Conservation (phyloP, 2,888 invertebrate species). For the Geophilus truncorum region DNA sequence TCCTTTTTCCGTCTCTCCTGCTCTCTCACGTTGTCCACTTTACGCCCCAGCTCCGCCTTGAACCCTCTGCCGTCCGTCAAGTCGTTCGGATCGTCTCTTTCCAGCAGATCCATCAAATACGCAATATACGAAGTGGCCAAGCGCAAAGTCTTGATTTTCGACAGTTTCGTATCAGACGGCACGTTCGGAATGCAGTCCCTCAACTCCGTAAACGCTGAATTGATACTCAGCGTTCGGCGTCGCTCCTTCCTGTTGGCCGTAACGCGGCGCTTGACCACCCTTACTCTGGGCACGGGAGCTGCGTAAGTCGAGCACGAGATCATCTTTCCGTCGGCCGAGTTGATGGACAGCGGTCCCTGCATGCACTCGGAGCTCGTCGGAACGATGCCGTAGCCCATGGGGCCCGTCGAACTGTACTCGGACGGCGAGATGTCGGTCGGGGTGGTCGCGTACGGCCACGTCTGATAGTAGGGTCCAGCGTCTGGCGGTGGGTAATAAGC, state of each 20-base stretch:
- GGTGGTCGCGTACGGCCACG: conserved; percentile 7
- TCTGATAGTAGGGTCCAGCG: conserved; percentile 11
- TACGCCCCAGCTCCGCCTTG: conserved; percentile 68
- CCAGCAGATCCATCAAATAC: conserved; percentile 79
- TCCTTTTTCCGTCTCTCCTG: conserved; percentile 40
- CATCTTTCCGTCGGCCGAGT: neutral
- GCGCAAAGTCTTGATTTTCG: conserved; percentile 88
- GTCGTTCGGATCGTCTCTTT: conserved; percentile 70
- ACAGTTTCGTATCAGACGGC: conserved; percentile 89
- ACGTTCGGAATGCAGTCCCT: conserved; percentile 94
- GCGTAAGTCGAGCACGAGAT: neutral
- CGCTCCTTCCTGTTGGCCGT: conserved; percentile 91
- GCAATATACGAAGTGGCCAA: conserved; percentile 89
- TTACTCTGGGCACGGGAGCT: conserved; percentile 48
- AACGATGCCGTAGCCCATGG: neutral
- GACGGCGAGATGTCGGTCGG: conserved; percentile 1
- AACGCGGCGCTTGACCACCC: conserved; percentile 70
- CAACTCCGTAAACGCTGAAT: conserved; percentile 87
- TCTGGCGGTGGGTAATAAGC: neutral
- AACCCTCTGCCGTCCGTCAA: conserved; percentile 61
- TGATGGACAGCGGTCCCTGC: neutral
- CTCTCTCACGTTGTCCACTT: conserved; percentile 43
- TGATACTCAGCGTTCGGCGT: conserved; percentile 85
- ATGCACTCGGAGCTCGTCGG: neutral
- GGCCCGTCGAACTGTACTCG: neutral